A percentile compares a stretch with the other conserved stretches of the same genome.
phyloP scores from a whole-genome alignment of 2,888 invertebrate genomes.

The Spisula solida region DNA sequence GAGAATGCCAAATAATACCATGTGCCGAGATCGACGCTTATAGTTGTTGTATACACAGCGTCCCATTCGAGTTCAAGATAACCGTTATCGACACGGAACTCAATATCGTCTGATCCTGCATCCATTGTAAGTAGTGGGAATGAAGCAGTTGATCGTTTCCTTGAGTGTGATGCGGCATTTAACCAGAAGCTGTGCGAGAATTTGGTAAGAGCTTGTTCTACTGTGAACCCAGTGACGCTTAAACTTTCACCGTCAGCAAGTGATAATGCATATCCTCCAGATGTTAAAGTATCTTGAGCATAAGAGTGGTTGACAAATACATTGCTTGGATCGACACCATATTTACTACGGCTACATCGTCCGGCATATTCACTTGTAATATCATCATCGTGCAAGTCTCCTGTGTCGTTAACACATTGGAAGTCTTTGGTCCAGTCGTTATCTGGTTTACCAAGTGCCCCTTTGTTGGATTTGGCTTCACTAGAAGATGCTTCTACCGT shows the following conservation, averaged over 20 bases:
- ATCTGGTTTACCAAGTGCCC: constrained; percentile 75
- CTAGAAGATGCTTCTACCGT: constrained; percentile 58
- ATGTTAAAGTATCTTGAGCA: constrained; percentile 60
- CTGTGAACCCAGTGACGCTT: constrained; percentile 49
- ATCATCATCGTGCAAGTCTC: constrained; percentile 36
- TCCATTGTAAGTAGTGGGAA: constrained; percentile 48
- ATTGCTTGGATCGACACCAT: constrained; percentile 47
- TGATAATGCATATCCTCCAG: constrained; percentile 68
- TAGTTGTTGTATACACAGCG: constrained; percentile 48
- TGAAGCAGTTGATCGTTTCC: constrained; percentile 28
- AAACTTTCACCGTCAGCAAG: constrained; percentile 53
- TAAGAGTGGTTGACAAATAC: constrained; percentile 56
- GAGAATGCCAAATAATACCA: constrained; percentile 65
- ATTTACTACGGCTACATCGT: constrained; percentile 57
- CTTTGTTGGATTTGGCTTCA: constrained; percentile 59
- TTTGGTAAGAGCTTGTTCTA: constrained; percentile 44
- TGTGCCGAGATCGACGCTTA: constrained; percentile 38
- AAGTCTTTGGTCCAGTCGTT: constrained; percentile 74
- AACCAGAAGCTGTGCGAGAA: constrained; percentile 61
- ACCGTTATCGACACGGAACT: constrained; percentile 52
- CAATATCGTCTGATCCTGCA: constrained; percentile 50
- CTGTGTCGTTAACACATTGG: constrained; percentile 48
- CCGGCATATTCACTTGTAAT: constrained; percentile 59
- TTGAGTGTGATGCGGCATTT: constrained; percentile 42
- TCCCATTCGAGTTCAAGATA: constrained; percentile 60